A percentile compares a stretch with the other conserved stretches of the same genome.
Conservation (phyloP, 2,888 invertebrate genomes). For the Pseudoips prasinana region DNA sequence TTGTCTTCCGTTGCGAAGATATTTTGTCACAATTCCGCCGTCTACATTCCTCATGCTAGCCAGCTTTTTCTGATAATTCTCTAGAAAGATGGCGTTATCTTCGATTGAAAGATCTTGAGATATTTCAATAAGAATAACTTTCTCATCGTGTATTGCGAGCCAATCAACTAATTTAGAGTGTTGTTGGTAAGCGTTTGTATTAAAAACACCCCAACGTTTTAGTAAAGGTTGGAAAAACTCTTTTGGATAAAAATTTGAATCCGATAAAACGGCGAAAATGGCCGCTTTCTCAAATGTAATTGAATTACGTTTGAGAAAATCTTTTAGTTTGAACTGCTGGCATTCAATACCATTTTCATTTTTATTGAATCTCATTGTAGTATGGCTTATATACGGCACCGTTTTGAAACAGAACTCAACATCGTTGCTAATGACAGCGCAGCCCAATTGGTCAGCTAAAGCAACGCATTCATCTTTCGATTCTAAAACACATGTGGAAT, state of each 20-base stretch:
- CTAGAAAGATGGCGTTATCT: constrained; percentile 6
- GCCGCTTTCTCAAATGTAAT: constrained; percentile 33
- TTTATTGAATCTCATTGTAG: constrained; percentile 16
- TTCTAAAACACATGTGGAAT: constrained; percentile 35
- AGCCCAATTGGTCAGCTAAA: constrained; percentile 38
- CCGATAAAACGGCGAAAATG: constrained; percentile 36
- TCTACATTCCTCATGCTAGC: constrained; percentile 3
- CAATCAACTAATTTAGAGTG: constrained; percentile 5
- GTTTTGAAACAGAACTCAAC: constrained; percentile 40
- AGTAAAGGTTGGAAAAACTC: constrained; percentile 29
- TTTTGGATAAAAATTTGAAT: constrained; percentile 23
- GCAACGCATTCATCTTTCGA: constrained; percentile 41
- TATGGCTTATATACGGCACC: constrained; percentile 35
- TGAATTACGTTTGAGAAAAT: constrained; percentile 27
- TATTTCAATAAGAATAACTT: constrained; percentile 2
- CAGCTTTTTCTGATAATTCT: constrained; percentile 5
- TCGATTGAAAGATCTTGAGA: constrained; percentile 1
- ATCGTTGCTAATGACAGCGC: constrained; percentile 43
- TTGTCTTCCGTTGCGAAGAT: constrained; percentile 5
- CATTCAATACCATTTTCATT: constrained; percentile 18
- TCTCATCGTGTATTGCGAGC: constrained; percentile 8
- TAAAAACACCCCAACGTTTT: constrained; percentile 5
- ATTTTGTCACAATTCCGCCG: constrained; percentile 3
- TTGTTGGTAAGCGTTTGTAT: neutral
- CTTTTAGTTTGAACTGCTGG: constrained; percentile 25